Conservation (phyloP, 92 coral and sea anemone species). For the Palythoa caribaeorum region DNA sequence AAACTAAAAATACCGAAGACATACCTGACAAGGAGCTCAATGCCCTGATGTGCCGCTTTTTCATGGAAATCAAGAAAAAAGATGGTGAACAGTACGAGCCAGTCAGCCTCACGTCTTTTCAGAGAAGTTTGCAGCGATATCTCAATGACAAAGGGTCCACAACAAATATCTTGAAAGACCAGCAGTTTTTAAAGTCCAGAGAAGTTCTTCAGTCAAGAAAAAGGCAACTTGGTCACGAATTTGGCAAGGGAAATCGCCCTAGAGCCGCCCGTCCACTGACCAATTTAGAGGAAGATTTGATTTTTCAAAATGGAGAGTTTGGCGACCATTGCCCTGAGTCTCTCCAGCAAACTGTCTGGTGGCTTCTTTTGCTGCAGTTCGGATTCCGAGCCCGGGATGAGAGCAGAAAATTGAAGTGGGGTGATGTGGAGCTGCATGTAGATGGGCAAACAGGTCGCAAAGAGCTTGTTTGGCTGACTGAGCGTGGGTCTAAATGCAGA, state of each 20-base stretch:
- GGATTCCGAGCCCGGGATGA: conserved; percentile 48
- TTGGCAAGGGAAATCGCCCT: conserved; percentile 61
- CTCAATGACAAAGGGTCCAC: conserved; percentile 41
- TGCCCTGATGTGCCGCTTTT: conserved; percentile 46
- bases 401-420: conserved; percentile 57
- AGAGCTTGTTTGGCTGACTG: conserved; percentile 6
- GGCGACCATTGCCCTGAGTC: conserved; percentile 59
- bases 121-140: conserved; percentile 58
- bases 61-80: conserved; percentile 43
- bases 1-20: conserved; percentile 47
- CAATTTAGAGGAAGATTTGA: not conserved
- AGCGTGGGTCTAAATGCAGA: conserved; percentile 53
- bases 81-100: conserved; percentile 56
- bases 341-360: conserved; percentile 68
- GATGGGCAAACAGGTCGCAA: conserved; percentile 36
- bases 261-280: conserved; percentile 59
- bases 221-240: conserved; percentile 5
- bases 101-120: conserved; percentile 51
- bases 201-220: conserved; percentile 30
- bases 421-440: conserved; percentile 48
- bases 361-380: conserved; percentile 70
- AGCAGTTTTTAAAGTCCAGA: conserved; percentile 41
- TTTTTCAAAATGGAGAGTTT: conserved; percentile 61
- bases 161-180: conserved; percentile 48
- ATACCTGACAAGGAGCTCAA: conserved; percentile 48